Evolutionary conservation across 2,113 vertebrate genomes (phyloP).

Genomic region (Phylloscopus whistleri): DNA sequence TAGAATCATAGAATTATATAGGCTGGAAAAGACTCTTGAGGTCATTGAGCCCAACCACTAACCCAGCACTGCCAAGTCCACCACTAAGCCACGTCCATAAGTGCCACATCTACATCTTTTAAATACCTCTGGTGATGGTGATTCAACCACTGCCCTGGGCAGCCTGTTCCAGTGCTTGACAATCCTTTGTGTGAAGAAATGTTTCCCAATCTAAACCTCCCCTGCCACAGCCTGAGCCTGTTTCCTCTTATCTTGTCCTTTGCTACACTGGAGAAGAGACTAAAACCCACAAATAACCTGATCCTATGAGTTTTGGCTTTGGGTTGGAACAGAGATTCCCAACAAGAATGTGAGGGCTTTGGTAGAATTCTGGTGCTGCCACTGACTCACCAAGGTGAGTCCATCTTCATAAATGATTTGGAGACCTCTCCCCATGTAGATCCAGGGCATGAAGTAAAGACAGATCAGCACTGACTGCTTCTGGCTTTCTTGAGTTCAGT

Average conservation of each 20-base stretch:
- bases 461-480: background rate
- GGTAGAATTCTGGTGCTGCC: background rate
- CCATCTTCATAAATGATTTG: background rate
- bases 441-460: background rate
- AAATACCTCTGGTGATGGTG: background rate
- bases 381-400: background rate
- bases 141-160: background rate
- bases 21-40: background rate
- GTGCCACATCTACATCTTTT: background rate
- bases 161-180: background rate
- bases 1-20: background rate
- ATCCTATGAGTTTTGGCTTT: background rate
- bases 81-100: background rate
- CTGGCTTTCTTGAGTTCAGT: background rate
- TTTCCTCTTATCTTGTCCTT: background rate
- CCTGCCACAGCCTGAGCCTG: fast-evolving
- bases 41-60: background rate
- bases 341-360: background rate
- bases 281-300: fast-evolving
- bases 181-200: background rate
- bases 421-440: background rate
- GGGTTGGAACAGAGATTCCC: background rate
- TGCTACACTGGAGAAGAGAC: background rate
- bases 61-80: background rate
- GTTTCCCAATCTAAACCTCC: background rate